Evolutionary conservation across 1,140 invertebrate species (phyloP), one percentile per base, ranked within the genome.

Genomic region (Trichomalopsis sarcophagae): DNA sequence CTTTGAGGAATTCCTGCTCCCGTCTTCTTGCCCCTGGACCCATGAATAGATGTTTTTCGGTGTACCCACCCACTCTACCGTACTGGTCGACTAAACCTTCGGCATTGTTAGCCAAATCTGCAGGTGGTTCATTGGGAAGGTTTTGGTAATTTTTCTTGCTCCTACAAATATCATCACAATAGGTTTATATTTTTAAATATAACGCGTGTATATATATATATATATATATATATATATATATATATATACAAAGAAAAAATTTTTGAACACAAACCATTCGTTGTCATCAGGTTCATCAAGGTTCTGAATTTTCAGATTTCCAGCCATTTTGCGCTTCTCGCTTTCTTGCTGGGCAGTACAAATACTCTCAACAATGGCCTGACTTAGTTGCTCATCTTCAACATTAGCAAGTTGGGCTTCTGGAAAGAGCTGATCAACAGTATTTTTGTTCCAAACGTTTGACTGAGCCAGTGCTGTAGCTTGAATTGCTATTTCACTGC

Each of bases 1-100:
- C 21, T 69, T 87, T 87, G 27, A 87, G 62, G 85, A 87, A 86
- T 50, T 89, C 85, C 78, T 90, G 87, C 78, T 89, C 89, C 33
- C 78, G 88, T 33, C n/a, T 81, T 82, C 79, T 40, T n/a, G 83
- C 81, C 73, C 73, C 84, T 82, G 81, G 87, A 10, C 87, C 87
- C 80, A 88, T 85, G 55, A 85, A 87, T 47, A 86, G n/a, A 68
- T 83, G 75, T 76, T 80, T 76, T 62, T 88, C 88, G 33, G 81
- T 10, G 6, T 75, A 84, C 30, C 85, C 82, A 81, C 83, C 80
- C 10, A 85, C 44, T 83, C 85, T 87, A 73, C 86, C 86, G 68
- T 81, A 88, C 80, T 87, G 85, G 30, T 88, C 88, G 55, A 87
- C 36, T 76, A 75, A 76, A 82, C 73, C 66, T 69, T n/a, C 55